These are phyloP conservation scores for Danio tinwini DNA, from an alignment of 2,797 vertebrate genomes.

Conservation along the genomic window DNA sequence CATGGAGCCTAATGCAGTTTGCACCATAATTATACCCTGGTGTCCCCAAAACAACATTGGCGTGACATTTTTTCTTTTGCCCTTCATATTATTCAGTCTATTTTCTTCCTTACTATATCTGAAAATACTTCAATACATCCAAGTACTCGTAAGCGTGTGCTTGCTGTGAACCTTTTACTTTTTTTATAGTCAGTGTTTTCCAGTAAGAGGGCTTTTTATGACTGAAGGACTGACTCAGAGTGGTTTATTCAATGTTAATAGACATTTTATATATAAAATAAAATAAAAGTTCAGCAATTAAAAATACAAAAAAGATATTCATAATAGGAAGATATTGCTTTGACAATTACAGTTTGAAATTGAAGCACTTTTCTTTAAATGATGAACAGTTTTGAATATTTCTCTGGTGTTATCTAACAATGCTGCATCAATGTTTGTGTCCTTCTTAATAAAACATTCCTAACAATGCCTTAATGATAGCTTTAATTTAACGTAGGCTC, in stretches of 20 bases:
- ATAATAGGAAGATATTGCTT: background rate
- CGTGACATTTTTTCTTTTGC: background rate
- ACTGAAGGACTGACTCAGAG: background rate
- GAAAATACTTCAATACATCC: background rate
- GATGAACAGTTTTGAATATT: background rate
- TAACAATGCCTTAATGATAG: background rate
- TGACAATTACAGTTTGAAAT: background rate
- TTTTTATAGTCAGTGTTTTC: background rate
- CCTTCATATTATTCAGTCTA: background rate
- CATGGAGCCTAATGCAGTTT: background rate
- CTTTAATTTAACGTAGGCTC: too few relatives aligned
- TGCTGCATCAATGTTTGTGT: background rate
- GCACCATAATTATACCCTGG: background rate
- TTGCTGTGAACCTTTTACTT: background rate
- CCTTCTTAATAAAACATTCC: background rate
- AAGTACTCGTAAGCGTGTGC: background rate
- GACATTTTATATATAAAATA: too few relatives aligned
- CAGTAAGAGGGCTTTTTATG: background rate
- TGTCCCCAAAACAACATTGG: background rate
- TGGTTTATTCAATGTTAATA: background rate
- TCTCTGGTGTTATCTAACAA: background rate
- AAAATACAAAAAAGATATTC: too few relatives aligned
- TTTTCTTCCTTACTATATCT: background rate
- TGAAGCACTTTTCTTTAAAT: background rate
- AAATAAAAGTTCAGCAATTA: too few relatives aligned